Conservation (phyloP, 2,888 invertebrate genomes). For the Leptopilina myrica region DNA sequence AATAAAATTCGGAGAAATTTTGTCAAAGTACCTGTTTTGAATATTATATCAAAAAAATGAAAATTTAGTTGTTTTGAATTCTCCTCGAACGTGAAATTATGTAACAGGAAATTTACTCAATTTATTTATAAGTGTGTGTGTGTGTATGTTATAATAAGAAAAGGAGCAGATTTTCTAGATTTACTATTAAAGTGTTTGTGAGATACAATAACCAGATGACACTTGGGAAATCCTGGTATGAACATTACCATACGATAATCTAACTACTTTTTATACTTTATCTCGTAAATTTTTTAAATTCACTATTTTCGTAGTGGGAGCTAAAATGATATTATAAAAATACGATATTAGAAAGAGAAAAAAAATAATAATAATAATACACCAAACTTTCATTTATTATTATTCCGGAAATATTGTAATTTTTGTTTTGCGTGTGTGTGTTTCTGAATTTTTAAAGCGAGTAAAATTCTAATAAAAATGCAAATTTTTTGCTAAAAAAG, state of each 20-base stretch:
- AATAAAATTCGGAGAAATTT: no score
- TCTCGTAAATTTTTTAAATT: background rate
- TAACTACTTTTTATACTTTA: constrained; percentile 1
- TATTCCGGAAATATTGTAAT: background rate
- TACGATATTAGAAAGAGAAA: background rate
- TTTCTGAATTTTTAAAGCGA: background rate
- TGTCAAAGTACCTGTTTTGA: no score
- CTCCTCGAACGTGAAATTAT: background rate
- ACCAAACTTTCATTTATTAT: background rate
- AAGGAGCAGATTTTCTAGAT: background rate
- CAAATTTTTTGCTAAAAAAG: no score
- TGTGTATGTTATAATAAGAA: background rate
- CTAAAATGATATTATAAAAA: background rate
- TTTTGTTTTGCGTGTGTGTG: background rate
- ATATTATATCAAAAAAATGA: no score
- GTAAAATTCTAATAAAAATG: no score
- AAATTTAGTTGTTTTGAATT: background rate
- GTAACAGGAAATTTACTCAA: background rate
- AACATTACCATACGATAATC: constrained; percentile 15
- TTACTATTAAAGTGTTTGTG: background rate
- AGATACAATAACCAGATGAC: constrained; percentile 4
- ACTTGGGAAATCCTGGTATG: constrained; percentile 10
- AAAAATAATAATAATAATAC: no score
- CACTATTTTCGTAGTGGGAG: background rate
- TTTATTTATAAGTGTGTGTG: background rate